Conservation (phyloP, 2,113 vertebrate species). For the Erythrocebus patas region DNA sequence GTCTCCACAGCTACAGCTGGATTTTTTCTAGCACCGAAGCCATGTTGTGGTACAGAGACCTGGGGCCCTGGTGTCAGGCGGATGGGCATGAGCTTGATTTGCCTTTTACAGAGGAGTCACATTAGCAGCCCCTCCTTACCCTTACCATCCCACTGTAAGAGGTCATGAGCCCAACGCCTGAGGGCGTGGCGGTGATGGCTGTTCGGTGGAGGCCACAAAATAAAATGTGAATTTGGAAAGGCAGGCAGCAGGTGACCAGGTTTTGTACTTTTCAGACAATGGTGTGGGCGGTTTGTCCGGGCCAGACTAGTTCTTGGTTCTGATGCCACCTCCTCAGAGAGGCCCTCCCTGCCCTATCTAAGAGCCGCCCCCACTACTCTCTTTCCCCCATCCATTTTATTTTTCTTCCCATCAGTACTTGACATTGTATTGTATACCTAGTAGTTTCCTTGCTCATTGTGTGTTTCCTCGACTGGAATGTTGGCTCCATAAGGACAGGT, state of each 20-base stretch:
- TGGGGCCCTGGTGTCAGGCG: not conserved
- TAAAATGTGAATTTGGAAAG: not conserved
- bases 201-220: not conserved
- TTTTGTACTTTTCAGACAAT: not conserved
- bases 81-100: not conserved
- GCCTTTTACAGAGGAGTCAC: not conserved
- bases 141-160: not conserved
- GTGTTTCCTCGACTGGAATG: not conserved
- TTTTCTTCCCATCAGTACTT: not conserved
- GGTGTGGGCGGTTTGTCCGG: not conserved
- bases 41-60: not conserved
- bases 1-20: not conserved
- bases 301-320: not conserved
- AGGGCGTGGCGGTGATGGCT: not conserved
- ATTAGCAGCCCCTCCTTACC: not conserved
- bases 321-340: not conserved
- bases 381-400: fast-evolving
- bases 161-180: not conserved
- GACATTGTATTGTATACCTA: not conserved
- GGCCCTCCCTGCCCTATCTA: not conserved
- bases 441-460: not conserved
- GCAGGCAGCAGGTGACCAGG: not conserved
- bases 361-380: not conserved
- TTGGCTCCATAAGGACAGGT: not conserved
- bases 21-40: not conserved